Evolutionary conservation across 1,140 invertebrate genomes (phyloP).

Genomic region (Pteromalus puparum): DNA sequence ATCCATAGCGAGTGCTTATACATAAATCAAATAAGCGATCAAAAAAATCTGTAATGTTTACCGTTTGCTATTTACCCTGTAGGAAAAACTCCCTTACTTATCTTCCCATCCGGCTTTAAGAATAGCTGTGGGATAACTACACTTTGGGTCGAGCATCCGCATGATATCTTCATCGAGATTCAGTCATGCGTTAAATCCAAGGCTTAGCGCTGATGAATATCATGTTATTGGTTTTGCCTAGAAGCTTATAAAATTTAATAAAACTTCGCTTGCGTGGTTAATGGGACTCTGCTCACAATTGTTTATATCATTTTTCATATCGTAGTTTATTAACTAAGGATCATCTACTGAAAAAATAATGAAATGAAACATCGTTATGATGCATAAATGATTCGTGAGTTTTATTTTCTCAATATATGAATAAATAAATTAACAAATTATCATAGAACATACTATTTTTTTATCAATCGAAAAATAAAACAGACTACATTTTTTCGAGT

Average conservation of each 20-base stretch:
- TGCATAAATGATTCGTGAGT: too few species aligned
- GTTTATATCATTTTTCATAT: too few species aligned
- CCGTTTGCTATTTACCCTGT: slow-evolving; percentile 22
- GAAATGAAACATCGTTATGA: too few species aligned
- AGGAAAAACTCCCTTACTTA: slow-evolving; percentile 35
- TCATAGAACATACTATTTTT: too few species aligned
- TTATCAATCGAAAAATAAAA: too few species aligned
- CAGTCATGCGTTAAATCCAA: slow-evolving; percentile 40
- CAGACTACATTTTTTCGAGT: too few species aligned
- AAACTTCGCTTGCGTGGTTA: neutral
- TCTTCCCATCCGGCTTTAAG: neutral
- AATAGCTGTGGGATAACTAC: slow-evolving; percentile 18
- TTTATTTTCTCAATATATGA: too few species aligned
- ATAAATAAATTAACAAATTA: too few species aligned
- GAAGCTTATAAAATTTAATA: slow-evolving; percentile 34
- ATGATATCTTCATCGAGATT: slow-evolving; percentile 33
- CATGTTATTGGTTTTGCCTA: slow-evolving; percentile 3
- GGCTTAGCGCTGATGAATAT: slow-evolving; percentile 29
- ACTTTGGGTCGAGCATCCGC: slow-evolving; percentile 9
- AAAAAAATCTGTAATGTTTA: slow-evolving; percentile 26
- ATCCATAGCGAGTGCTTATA: neutral
- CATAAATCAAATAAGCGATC: slow-evolving; percentile 32
- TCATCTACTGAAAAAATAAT: too few species aligned
- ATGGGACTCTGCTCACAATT: too few species aligned
- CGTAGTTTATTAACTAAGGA: too few species aligned